Conservation (phyloP, 2,888 invertebrate species). For the Tridacna gigas region DNA sequence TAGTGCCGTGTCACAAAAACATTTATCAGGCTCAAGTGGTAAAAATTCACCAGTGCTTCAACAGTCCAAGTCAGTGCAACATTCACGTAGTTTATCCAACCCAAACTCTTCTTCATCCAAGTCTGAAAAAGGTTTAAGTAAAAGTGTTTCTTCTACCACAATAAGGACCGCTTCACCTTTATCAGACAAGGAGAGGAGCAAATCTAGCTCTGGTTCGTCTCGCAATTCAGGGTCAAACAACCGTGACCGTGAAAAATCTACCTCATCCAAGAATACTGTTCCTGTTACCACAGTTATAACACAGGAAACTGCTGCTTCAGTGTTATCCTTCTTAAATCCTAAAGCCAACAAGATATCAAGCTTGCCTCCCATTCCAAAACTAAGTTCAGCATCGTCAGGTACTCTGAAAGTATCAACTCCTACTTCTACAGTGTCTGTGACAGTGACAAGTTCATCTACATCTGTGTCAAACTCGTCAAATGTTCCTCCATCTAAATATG, state of each 20-base stretch:
- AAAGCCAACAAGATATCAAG: conserved; percentile 77
- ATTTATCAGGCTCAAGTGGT: conserved; percentile 54
- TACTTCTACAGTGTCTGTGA: conserved; percentile 40
- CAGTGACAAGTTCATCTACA: conserved; percentile 31
- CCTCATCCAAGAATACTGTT: conserved; percentile 64
- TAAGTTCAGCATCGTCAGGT: conserved; percentile 66
- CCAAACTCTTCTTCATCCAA: conserved; percentile 41
- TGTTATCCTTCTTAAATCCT: conserved; percentile 77
- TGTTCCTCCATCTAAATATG: conserved; percentile 42
- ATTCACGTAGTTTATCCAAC: conserved; percentile 43
- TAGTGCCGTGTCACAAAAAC: conserved; percentile 44
- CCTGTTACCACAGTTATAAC: conserved; percentile 51
- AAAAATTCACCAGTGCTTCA: conserved; percentile 59
- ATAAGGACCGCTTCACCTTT: conserved; percentile 58
- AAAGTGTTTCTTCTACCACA: conserved; percentile 43
- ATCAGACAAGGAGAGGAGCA: conserved; percentile 53
- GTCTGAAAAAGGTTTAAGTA: conserved; percentile 51
- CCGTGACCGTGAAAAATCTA: conserved; percentile 63
- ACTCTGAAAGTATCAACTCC: conserved; percentile 50
- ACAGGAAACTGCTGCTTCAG: conserved; percentile 67
- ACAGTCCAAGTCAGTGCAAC: conserved; percentile 43
- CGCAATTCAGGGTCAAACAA: conserved; percentile 50
- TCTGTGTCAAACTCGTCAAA: conserved; percentile 18
- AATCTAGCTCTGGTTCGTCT: conserved; percentile 41
- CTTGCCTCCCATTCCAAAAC: conserved; percentile 78